Conservation (phyloP, 2,797 vertebrate genomes). For the Micropoecilia bifurca region DNA sequence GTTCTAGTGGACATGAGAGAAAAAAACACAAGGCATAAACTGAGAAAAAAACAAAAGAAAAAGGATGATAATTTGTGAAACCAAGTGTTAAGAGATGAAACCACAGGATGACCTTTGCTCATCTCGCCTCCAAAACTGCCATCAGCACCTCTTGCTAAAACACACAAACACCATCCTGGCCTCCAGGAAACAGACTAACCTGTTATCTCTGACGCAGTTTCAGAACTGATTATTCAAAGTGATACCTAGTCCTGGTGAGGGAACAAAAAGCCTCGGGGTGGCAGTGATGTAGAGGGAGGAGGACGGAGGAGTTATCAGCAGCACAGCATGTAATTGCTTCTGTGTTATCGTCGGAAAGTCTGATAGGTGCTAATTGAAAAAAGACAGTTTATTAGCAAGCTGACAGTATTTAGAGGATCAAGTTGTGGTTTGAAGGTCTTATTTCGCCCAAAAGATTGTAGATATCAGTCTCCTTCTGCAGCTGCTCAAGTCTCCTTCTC, state of each 20-base stretch:
- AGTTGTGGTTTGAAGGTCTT: conserved; percentile 69
- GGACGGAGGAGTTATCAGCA: conserved; percentile 69
- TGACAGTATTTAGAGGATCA: conserved; percentile 59
- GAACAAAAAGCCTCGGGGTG: conserved; percentile 48
- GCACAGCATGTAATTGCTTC: conserved; percentile 76
- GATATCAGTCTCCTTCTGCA: conserved; percentile 52
- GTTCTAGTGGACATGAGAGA: not conserved
- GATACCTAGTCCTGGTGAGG: conserved; percentile 56
- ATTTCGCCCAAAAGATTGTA: conserved; percentile 69
- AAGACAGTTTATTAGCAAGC: conserved; percentile 66
- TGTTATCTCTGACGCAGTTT: conserved; percentile 49
- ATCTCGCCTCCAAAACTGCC: conserved; percentile 40
- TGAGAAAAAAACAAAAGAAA: not conserved
- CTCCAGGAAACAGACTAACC: conserved; percentile 36
- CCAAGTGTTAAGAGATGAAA: conserved; percentile 23
- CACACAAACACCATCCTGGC: conserved; percentile 40
- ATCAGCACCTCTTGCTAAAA: conserved; percentile 47
- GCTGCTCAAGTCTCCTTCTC: conserved; percentile 31
- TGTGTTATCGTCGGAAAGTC: conserved; percentile 73
- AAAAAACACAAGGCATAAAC: conserved; percentile 6
- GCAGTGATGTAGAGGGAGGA: conserved; percentile 28
- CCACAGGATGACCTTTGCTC: conserved; percentile 22
- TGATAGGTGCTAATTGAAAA: conserved; percentile 79
- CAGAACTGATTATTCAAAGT: conserved; percentile 62
- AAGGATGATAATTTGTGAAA: conserved; percentile 28